Evolutionary conservation across 2,113 vertebrate species (phyloP), one percentile per base, ranked within the genome.

Genomic region (Brachypteracias leptosomus): DNA sequence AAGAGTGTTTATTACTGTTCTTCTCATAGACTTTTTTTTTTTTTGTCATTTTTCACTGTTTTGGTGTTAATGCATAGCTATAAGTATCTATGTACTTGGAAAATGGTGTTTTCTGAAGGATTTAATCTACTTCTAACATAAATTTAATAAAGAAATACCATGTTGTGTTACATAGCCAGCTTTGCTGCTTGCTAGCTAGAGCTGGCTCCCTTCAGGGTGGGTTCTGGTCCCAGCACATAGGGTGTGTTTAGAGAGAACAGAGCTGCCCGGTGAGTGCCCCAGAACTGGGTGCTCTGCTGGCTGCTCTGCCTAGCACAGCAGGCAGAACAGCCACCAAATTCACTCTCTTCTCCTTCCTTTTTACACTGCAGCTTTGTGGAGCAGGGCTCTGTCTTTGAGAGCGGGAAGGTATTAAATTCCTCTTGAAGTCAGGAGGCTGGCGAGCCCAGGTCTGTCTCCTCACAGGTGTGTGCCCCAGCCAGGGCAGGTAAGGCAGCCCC

Each of bases 201-300:
- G 10, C 57, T 3, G 2, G 24, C 28, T 35, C 16, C 33, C 52
- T 62, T 44, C 33, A 4, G 42, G 5, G 11, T 0, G 1, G 47
- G 35, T 51, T 38, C 13, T 35, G 61, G 55, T 74, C 33, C 40
- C 68, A 31, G 47, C 0, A 1, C 26, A 3, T 3, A 5, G 62
- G 47, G 33, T 40, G 54, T 16, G 47, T 35, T 55, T 6, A 11
- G 52, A 44, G n/a, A 35, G 25, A 9, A 7, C 7, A 10, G 66
- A 52, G 42, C 35, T 0, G 7, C 25, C 28, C 11, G 1, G 28
- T 4, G 24, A 36, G 21, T 2, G 22, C 24, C 49, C 31, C 40
- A 25, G 17, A 3, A 1, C 16, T 4, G 31, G 54, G 47, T 29
- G 36, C 40, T 49, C 35, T 57, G 26, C 31, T 57, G 55, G 70